These are phyloP conservation scores for Resseliella maxima DNA, from an alignment of 2,888 invertebrate species.

Conservation along the genomic window DNA sequence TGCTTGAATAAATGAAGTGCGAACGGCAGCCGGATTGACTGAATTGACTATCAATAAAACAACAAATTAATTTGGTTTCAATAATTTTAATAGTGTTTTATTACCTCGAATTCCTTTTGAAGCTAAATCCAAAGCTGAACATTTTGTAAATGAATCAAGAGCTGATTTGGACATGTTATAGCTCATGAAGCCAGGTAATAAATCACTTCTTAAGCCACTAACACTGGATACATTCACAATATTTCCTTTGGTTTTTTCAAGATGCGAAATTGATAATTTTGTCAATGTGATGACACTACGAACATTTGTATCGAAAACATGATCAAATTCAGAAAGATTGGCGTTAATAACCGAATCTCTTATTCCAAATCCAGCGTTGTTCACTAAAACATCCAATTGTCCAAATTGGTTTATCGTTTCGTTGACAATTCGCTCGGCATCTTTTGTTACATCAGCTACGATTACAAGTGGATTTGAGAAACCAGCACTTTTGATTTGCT, in stretches of 20 bases:
- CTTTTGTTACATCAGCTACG: slow-evolving; percentile 73
- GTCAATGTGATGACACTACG: slow-evolving; percentile 82
- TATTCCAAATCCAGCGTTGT: slow-evolving; percentile 87
- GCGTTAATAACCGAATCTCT: slow-evolving; percentile 85
- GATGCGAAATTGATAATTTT: slow-evolving; percentile 84
- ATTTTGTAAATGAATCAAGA: slow-evolving; percentile 92
- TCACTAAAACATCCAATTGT: slow-evolving; percentile 81
- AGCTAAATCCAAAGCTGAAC: slow-evolving; percentile 86
- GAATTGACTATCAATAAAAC: too few relatives aligned
- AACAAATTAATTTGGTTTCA: too few relatives aligned
- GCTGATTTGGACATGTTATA: slow-evolving; percentile 95
- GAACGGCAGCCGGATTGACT: slow-evolving; percentile 93
- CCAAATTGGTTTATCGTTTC: slow-evolving; percentile 75
- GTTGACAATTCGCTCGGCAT: slow-evolving; percentile 75
- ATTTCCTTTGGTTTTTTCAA: slow-evolving; percentile 82
- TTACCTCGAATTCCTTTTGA: slow-evolving; percentile 82
- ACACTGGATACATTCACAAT: too few relatives aligned
- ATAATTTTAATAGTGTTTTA: too few relatives aligned
- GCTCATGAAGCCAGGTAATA: too few relatives aligned
- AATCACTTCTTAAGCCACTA: too few relatives aligned
- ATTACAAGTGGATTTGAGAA: slow-evolving; percentile 69
- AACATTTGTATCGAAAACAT: slow-evolving; percentile 87
- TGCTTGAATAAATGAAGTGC: slow-evolving; percentile 69
- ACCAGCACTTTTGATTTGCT: slow-evolving; percentile 62
- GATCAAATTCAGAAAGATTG: slow-evolving; percentile 84